Evolutionary conservation across 2,113 vertebrate genomes (phyloP), one percentile per base, ranked within the genome.

Genomic region (Brienomyrus brachyistius): DNA sequence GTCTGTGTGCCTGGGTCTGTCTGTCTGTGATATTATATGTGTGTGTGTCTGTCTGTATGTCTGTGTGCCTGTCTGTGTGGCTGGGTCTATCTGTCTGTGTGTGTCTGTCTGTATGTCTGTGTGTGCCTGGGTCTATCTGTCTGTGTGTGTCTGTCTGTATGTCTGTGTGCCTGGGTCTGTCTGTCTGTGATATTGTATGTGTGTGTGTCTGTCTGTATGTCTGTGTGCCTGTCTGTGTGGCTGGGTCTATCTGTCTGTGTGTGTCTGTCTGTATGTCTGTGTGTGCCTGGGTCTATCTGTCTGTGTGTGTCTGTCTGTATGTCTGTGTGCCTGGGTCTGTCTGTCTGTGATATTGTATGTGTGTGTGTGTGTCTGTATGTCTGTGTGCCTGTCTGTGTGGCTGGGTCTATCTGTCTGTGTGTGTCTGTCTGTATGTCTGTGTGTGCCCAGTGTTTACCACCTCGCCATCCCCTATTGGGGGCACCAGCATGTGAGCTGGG

Each of bases 401-500:
- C 23, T 82, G 4, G 5, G 40, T 50, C n/a, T 35, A 15, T 35
- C 4, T 35, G 27, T 56, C 1, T 35, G 15, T 84, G 40, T 11
- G 43, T 86, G 23, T 15, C 9, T 86, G 23, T 19, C 2, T n/a
- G 31, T 35, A 1, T 54, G 52, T 19, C 27, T 56, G 27, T 31
- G 35, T 35, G 35, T 35, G 52, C 52, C 27, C 52, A 59, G 31
- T 43, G 31, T 4, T 87, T 87, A 56, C 9, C 15, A 6, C 50
- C 85, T 86, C 27, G 0, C 40, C 43, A 31, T 19, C 59, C 59
- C 54, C 45, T 56, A 27, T 21, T 93, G 92, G 91, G 85, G 91
- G 92, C 92, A 94, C 92, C 93, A 88, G 90, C 89, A 94, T 91
- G 90, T 91, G 90, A 70, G 89, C 74, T 92, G 90, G 90, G 88